These are phyloP conservation scores for Nesogale talazaci DNA, from an alignment of 2,113 vertebrate species.

Conservation along the genomic window DNA sequence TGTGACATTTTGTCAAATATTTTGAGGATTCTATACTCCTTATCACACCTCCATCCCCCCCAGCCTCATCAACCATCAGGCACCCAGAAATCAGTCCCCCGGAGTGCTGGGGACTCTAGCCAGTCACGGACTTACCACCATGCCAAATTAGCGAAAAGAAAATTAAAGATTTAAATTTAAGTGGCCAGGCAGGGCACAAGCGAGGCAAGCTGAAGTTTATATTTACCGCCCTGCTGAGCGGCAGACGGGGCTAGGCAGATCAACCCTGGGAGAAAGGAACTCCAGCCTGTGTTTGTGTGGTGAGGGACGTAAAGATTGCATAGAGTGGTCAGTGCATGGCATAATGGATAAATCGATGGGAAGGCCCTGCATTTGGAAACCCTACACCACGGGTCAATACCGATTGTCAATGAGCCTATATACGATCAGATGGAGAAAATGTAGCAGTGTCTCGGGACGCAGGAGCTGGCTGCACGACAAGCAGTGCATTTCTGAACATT, in stretches of 20 bases:
- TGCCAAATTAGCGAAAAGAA: conserved; percentile 84
- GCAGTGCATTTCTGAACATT: conserved; percentile 86
- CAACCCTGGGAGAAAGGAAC: conserved; percentile 62
- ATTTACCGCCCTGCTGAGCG: conserved; percentile 62
- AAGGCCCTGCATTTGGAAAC: conserved; percentile 80
- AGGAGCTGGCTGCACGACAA: conserved; percentile 84
- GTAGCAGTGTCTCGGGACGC: conserved; percentile 77
- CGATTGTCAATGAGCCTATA: conserved; percentile 77
- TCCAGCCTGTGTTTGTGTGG: conserved; percentile 69
- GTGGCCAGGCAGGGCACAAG: conserved; percentile 65
- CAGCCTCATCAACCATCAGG: conserved; percentile 83
- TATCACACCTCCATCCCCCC: conserved; percentile 75
- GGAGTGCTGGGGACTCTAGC: conserved; percentile 33
- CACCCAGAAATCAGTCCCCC: conserved; percentile 70
- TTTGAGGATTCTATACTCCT: conserved; percentile 85
- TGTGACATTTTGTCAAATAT: conserved; percentile 92
- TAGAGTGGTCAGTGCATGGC: conserved; percentile 62
- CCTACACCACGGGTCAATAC: conserved; percentile 78
- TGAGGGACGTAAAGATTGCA: conserved; percentile 75
- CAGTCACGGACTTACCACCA: conserved; percentile 70
- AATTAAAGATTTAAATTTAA: conserved; percentile 82
- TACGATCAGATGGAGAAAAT: conserved; percentile 80
- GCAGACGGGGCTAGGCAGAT: neutral
- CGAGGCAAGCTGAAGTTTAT: conserved; percentile 74
- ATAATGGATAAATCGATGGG: conserved; percentile 80